Evolutionary conservation across 2,888 invertebrate genomes (phyloP), one percentile per base, ranked within the genome.

Genomic region (Melanotus villosus): DNA sequence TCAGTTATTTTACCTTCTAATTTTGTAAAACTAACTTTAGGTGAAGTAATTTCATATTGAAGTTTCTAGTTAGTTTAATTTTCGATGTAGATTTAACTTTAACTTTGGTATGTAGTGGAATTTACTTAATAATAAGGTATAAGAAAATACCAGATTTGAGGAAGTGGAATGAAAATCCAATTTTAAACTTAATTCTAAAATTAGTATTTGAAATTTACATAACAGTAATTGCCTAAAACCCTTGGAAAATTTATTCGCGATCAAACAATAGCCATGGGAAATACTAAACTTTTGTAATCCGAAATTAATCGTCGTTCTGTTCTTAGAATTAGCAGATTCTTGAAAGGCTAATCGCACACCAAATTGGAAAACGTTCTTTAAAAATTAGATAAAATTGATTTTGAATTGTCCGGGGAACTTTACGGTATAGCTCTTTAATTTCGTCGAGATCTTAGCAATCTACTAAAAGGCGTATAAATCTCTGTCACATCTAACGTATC

Each of bases 371-470:
- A n/a, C 16, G 32, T 18, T 32, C 10, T 14, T 34, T 52, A 52
- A 18, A 52, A 52, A 52, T 52, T 52, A 52, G 52, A 52, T 26
- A 32, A 52, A 47, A 52, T 52, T 52, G 52, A 52, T 52, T 14
- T 32, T 52, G 18, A 26, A 52, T 52, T 52, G 34, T 3, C 52
- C 32, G 30, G 32, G 32, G 34, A 52, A 34, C 18, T 52, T 52
- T 52, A 52, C 18, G 18, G 52, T 52, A 52, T 18, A 52, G 52
- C 52, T 59, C 45, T 59, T 45, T 59, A 59, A 59, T 59, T 59
- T 59, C 18, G 32, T 19, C 16, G 43, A 23, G 59, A 45, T 34
- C 43, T 59, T 30, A 41, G 41, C 26, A 59, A 59, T 59, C 59
- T 45, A 34, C 59, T 59, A 47, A 59, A 59, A 59, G 59, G 30